Conservation (phyloP, 2,113 vertebrate species). For the Strix aluco region DNA sequence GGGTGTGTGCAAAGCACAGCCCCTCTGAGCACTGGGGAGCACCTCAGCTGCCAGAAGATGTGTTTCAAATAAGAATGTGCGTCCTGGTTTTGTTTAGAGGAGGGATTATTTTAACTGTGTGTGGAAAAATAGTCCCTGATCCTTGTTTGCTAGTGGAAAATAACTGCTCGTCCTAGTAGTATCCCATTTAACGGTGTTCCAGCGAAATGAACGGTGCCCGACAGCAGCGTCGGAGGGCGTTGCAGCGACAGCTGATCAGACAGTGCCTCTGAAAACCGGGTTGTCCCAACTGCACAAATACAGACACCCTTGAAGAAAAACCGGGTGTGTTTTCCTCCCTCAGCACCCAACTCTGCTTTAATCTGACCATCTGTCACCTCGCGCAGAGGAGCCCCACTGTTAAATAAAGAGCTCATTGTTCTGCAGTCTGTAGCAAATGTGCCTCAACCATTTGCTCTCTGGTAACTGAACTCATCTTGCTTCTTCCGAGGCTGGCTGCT, state of each 20-base stretch:
- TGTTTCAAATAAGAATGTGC: background rate
- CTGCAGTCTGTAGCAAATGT: background rate
- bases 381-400: background rate
- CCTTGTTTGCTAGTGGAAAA: background rate
- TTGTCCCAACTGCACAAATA: background rate
- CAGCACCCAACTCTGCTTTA: background rate
- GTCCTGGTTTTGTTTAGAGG: background rate
- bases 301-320: background rate
- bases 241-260: background rate
- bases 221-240: background rate
- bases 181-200: background rate
- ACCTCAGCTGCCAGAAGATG: background rate
- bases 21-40: background rate
- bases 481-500: background rate
- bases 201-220: background rate
- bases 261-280: background rate
- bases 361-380: constrained; percentile 29
- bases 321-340: background rate
- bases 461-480: constrained; percentile 3
- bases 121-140: background rate
- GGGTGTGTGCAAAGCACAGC: background rate
- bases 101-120: background rate
- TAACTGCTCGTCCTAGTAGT: background rate
- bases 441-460: background rate
- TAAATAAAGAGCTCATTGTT: background rate